Evolutionary conservation across 2,797 vertebrate species (phyloP).

Genomic region (Eremophila alpestris): DNA sequence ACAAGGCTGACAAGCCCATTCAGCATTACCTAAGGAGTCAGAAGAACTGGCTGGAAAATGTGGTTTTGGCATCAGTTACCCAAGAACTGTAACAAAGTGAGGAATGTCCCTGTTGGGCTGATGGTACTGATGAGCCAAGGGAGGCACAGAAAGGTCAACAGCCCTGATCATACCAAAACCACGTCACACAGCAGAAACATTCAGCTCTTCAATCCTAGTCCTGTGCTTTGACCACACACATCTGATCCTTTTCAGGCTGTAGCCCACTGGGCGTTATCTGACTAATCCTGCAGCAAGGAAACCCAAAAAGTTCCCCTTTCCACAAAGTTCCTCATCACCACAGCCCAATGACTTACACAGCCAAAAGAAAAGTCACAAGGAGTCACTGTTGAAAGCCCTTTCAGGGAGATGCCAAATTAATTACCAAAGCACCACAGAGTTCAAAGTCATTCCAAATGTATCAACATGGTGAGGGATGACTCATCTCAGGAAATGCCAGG

Average conservation of each 20-base stretch:
- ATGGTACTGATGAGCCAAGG: background rate
- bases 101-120: background rate
- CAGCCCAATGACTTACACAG: background rate
- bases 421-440: slow-evolving; percentile 31
- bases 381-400: background rate
- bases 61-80: background rate
- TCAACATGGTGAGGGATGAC: slow-evolving; percentile 16
- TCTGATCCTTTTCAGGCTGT: background rate
- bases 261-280: background rate
- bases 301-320: background rate
- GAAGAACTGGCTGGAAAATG: background rate
- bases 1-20: background rate
- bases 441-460: background rate
- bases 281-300: background rate
- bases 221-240: background rate
- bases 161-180: background rate
- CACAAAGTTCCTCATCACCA: background rate
- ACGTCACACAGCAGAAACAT: background rate
- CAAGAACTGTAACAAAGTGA: background rate
- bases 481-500: slow-evolving; percentile 39
- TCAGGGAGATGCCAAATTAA: background rate
- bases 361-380: background rate
- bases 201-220: background rate
- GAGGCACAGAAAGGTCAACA: background rate
- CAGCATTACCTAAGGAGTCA: background rate